phyloP scores from a whole-genome alignment of 2,113 vertebrate genomes.

The Micronycteris hirsuta region DNA sequence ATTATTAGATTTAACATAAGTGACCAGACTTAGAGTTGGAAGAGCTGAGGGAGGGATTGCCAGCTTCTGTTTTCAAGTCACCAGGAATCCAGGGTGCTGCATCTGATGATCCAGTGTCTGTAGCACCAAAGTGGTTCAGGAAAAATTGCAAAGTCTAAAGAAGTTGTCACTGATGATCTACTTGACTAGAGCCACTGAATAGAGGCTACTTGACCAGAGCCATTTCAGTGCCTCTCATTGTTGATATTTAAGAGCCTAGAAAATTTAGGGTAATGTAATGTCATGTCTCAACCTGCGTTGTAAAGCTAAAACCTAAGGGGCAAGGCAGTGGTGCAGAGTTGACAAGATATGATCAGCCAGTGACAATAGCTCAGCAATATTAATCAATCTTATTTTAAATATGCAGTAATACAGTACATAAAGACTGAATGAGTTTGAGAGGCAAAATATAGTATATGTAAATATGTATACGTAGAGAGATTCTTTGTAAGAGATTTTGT shows the following conservation, averaged over 20 bases:
- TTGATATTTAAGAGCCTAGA: neutral
- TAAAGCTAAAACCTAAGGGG: neutral
- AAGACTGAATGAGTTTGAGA: neutral
- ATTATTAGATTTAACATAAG: neutral
- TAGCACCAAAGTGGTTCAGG: neutral
- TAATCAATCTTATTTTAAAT: neutral
- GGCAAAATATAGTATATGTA: neutral
- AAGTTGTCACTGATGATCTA: neutral
- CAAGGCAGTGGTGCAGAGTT: fast-evolving
- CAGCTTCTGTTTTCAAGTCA: neutral
- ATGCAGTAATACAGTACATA: neutral
- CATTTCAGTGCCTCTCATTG: neutral
- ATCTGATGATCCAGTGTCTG: neutral
- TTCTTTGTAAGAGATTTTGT: neutral
- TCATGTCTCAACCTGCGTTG: fast-evolving
- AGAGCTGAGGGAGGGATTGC: fast-evolving
- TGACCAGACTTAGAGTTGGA: neutral
- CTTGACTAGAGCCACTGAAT: too few species aligned
- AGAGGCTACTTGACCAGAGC: too few species aligned
- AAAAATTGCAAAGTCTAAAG: neutral
- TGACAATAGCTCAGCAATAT: fast-evolving
- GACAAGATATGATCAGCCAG: neutral
- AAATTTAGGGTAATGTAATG: neutral
- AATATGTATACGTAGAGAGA: neutral
- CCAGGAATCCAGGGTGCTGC: neutral